These are phyloP conservation scores for Globodera ellingtonae DNA, from an alignment of 1,140 invertebrate genomes.

Conservation along the genomic window DNA sequence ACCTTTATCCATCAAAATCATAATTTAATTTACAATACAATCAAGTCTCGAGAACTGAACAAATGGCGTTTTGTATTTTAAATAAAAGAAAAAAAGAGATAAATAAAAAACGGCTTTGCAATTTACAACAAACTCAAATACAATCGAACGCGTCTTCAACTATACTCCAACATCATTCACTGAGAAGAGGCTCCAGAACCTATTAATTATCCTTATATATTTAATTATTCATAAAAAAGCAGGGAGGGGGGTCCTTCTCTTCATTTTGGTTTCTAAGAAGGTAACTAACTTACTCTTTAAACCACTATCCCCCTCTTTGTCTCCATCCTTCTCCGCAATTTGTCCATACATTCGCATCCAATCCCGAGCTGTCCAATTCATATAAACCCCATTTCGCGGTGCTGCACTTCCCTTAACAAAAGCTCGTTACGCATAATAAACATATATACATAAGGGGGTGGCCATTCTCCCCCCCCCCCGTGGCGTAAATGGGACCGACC, in stretches of 20 bases:
- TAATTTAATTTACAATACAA: too few relatives aligned
- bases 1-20: too few relatives aligned
- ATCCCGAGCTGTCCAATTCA: conserved; percentile 6
- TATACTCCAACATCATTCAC: not conserved
- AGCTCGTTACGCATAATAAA: too few relatives aligned
- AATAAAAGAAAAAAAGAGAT: too few relatives aligned
- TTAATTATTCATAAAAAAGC: not conserved
- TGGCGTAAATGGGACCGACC: too few relatives aligned
- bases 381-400: conserved; percentile 16
- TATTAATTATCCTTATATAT: not conserved
- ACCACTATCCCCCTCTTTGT: not conserved
- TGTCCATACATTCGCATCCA: conserved; percentile 21
- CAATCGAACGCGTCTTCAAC: not conserved
- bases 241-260: too few relatives aligned
- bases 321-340: not conserved
- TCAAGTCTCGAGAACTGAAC: too few relatives aligned
- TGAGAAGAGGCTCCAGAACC: not conserved
- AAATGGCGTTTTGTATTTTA: too few relatives aligned
- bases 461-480: too few relatives aligned
- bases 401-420: conserved; percentile 19
- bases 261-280: too few relatives aligned
- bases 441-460: too few relatives aligned
- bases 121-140: not conserved
- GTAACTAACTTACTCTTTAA: not conserved
- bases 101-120: too few relatives aligned